Conservation (phyloP, 2,888 invertebrate genomes). For the Euclidia mi region DNA sequence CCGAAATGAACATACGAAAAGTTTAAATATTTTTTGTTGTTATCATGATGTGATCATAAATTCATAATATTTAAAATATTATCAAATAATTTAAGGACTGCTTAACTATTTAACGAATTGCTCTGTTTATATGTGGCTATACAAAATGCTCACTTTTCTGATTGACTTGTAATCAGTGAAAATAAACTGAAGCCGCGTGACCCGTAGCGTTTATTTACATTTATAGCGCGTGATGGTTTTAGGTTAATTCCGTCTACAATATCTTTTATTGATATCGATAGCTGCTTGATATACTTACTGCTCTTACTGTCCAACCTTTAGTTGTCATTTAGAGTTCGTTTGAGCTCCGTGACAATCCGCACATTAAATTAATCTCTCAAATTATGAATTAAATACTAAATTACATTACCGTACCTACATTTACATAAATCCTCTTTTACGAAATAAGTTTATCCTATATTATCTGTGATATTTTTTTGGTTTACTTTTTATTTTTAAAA, state of each 20-base stretch:
- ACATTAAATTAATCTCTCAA: conserved; percentile 20
- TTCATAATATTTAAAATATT: too few species aligned
- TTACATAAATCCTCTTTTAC: neutral
- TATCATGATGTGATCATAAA: too few species aligned
- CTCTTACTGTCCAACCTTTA: conserved; percentile 69
- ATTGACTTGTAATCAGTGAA: conserved; percentile 3
- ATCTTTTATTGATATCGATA: conserved; percentile 59
- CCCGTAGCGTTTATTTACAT: conserved; percentile 55
- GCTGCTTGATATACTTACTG: conserved; percentile 60
- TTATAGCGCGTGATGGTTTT: conserved; percentile 51
- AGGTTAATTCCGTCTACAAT: conserved; percentile 53
- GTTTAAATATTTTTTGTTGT: too few species aligned
- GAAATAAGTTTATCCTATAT: conserved; percentile 23
- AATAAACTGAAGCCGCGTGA: conserved; percentile 21
- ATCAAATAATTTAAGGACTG: too few species aligned
- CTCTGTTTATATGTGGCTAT: too few species aligned
- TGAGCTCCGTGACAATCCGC: conserved; percentile 62
- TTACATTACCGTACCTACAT: neutral
- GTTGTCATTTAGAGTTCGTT: conserved; percentile 78
- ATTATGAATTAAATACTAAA: conserved; percentile 9
- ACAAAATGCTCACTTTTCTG: too few species aligned
- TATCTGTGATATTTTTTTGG: conserved; percentile 69
- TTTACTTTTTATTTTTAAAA: conserved; percentile 59
- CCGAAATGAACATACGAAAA: too few species aligned
- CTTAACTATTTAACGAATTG: too few species aligned